Base-by-base conservation (phyloP, 1,140 invertebrate species). In the Meloidogyne exigua region DNA sequence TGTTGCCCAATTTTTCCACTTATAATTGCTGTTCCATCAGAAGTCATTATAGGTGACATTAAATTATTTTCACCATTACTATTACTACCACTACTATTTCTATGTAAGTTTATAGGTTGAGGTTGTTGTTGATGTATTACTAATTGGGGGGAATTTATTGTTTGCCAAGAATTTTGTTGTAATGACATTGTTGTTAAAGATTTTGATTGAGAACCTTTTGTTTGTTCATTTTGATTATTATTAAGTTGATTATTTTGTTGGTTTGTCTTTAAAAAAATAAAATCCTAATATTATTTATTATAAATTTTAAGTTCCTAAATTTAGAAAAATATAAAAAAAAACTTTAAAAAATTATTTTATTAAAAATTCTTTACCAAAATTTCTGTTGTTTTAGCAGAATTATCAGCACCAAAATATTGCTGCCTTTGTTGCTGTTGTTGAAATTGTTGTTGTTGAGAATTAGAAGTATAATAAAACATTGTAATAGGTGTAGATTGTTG, bases 101-200 rank as follows among this genome's bases (percentile, higher is more conserved):
- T 57, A 9, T 57, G 49, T 57, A n/a, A 18, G 21, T 1, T 5
- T n/a, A 57, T 21, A n/a, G 49, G 49, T 57, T 57, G 15, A 5
- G 49, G 49, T 57, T 57, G 49, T 44, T 44, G 42, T 9, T 57
- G 49, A n/a, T n/a, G n/a, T n/a, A n/a, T n/a, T 49, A 18, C 2
- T 57, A 57, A 7, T 65, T 32, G 25, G n/a, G 18, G 69, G 7
- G 69, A 15, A 26, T 62, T 62, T 15, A 73, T 64, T 64, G 62
- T 26, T n/a, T 73, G 72, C 42, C 72, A 73, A 28, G 65, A 73
- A 23, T 73, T 44, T 18, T 42, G 72, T 26, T 73, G 72, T 21
- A 64, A 32, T 23, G 72, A 12, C 26, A 73, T 73, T 63, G 70
- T n/a, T 15, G 70, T 32, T 36, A 9, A 42, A 36, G 28, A 18